These are phyloP conservation scores for Pangasius larnaudii DNA, from an alignment of 2,797 vertebrate genomes.

Conservation along the genomic window DNA sequence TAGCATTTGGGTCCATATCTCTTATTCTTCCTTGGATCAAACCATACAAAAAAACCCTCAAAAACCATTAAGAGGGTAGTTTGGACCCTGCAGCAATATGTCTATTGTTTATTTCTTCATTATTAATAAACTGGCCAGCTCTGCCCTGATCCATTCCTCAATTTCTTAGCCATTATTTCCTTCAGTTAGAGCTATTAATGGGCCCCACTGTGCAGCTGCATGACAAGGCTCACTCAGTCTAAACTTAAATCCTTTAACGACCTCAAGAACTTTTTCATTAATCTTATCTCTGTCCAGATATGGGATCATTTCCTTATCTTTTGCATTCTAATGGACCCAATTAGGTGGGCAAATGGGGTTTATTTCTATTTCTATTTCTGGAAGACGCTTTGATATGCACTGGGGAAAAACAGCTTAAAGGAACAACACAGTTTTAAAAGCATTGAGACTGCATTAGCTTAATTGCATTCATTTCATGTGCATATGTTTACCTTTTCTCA, in stretches of 20 bases:
- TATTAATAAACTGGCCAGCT: neutral
- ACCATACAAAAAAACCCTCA: too few species aligned
- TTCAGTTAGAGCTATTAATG: neutral
- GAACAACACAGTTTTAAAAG: constrained; percentile 2
- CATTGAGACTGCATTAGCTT: neutral
- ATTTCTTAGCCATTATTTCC: neutral
- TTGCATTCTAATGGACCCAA: constrained; percentile 24
- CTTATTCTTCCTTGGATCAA: neutral
- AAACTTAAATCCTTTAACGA: neutral
- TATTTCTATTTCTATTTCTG: constrained; percentile 15
- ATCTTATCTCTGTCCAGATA: constrained; percentile 14
- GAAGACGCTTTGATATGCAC: neutral
- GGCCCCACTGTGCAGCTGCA: neutral
- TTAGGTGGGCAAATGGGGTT: constrained; percentile 25
- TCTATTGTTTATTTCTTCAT: neutral
- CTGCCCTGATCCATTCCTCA: neutral
- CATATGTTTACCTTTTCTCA: neutral
- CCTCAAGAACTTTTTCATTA: neutral
- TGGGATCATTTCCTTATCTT: constrained; percentile 12
- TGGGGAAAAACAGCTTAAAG: neutral
- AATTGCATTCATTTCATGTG: neutral
- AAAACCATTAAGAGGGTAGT: neutral
- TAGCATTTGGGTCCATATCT: neutral
- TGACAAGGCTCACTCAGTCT: neutral
- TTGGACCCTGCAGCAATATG: neutral